A percentile compares a stretch with the other conserved stretches of the same genome.
phyloP scores from a whole-genome alignment of 2,113 vertebrate genomes.

The Etheostoma cragini region DNA sequence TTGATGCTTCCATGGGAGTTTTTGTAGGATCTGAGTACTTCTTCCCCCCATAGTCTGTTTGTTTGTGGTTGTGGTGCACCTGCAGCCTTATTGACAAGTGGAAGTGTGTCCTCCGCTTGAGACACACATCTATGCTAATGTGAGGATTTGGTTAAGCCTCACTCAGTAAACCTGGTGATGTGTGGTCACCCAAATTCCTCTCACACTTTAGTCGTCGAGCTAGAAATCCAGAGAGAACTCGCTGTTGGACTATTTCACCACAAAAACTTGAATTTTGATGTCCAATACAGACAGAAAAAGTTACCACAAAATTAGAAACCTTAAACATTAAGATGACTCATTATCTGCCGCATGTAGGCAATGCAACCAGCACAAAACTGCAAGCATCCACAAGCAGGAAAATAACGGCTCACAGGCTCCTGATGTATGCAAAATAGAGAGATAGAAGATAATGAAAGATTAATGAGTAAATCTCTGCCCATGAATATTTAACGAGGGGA shows the following conservation, averaged over 20 bases:
- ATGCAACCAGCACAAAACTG: conserved; percentile 18
- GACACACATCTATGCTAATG: conserved; percentile 52
- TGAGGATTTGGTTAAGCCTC: conserved; percentile 51
- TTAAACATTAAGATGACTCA: conserved; percentile 42
- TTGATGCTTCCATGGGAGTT: neutral
- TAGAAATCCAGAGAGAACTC: conserved; percentile 28
- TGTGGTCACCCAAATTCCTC: conserved; percentile 50
- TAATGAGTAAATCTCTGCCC: conserved; percentile 81
- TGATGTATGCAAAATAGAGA: conserved; percentile 74
- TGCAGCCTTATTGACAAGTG: conserved; percentile 37
- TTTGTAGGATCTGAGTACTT: neutral
- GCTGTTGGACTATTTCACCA: conserved; percentile 4
- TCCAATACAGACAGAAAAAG: conserved; percentile 5
- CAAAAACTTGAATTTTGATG: conserved; percentile 5
- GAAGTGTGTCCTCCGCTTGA: conserved; percentile 24
- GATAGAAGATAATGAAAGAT: conserved; percentile 84
- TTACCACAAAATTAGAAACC: conserved; percentile 16
- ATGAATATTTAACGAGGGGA: conserved; percentile 85
- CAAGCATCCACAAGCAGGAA: neutral
- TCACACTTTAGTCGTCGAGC: conserved; percentile 24
- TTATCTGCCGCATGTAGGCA: conserved; percentile 15
- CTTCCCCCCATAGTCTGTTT: conserved; percentile 5
- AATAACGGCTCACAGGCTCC: conserved; percentile 44
- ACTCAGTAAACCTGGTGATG: conserved; percentile 31
- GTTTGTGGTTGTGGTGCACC: neutral